A percentile compares a stretch with the other conserved stretches of the same genome.
Conservation (phyloP, 2,113 vertebrate species). For the Pygoscelis adeliae region DNA sequence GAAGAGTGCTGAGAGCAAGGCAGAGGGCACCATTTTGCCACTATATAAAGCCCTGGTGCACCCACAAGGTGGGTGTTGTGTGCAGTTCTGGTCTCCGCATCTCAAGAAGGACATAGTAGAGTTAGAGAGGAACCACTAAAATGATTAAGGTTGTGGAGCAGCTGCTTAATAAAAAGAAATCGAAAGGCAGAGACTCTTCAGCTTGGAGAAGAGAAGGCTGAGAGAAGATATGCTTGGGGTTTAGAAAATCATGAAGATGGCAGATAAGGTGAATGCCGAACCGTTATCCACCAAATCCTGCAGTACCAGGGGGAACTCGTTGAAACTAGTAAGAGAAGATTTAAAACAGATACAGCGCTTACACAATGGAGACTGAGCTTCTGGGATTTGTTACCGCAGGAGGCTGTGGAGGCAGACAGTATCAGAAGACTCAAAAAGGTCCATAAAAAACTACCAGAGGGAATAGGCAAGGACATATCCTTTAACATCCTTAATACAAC, state of each 20-base stretch:
- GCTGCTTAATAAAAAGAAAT: neutral
- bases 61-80: neutral
- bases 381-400: constrained; percentile 50
- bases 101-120: neutral
- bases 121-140: neutral
- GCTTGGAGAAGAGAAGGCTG: neutral
- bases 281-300: neutral
- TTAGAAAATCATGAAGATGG: neutral
- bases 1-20: neutral
- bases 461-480: constrained; percentile 18
- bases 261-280: neutral
- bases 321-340: constrained; percentile 36
- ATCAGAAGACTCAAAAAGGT: constrained; percentile 20
- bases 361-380: constrained; percentile 30
- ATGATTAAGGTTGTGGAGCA: neutral
- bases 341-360: constrained; percentile 52
- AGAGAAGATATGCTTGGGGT: neutral
- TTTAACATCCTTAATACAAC: constrained; percentile 27
- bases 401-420: neutral
- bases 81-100: neutral
- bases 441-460: constrained; percentile 22
- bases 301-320: neutral
- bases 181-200: neutral
- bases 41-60: neutral
- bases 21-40: neutral